phyloP scores from a whole-genome alignment of 2,797 vertebrate species.

The Thunnus albacares region DNA sequence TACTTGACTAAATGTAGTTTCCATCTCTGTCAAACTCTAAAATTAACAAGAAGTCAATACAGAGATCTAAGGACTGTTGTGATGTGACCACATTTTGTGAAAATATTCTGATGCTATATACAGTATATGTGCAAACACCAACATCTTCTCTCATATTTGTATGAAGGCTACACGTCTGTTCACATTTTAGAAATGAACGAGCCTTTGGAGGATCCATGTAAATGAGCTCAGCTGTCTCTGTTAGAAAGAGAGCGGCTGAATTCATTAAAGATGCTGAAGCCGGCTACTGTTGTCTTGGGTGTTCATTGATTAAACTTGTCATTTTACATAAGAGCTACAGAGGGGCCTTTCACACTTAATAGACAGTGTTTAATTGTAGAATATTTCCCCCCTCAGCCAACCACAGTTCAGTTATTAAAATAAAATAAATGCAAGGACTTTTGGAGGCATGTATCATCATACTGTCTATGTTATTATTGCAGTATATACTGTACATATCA shows the following conservation, averaged over 20 bases:
- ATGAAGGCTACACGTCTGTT: neutral
- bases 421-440: too few species aligned
- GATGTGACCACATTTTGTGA: too few species aligned
- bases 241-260: conserved; percentile 15
- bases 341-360: conserved; percentile 28
- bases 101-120: neutral
- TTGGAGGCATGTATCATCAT: too few species aligned
- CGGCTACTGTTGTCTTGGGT: neutral
- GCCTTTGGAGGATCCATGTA: neutral
- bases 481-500: too few species aligned
- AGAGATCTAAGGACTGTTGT: neutral
- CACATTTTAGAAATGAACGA: neutral
- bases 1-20: too few species aligned
- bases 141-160: neutral
- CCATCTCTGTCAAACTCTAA: too few species aligned
- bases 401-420: conserved; percentile 17
- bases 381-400: conserved; percentile 34
- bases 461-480: too few species aligned
- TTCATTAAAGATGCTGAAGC: conserved; percentile 38
- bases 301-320: conserved; percentile 51
- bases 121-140: neutral
- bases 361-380: conserved; percentile 31
- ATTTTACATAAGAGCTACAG: conserved; percentile 42
- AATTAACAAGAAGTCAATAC: neutral
- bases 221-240: neutral